Evolutionary conservation across 2,888 invertebrate species (phyloP), one percentile per base, ranked within the genome.

Genomic region (Apamea epomidion): DNA sequence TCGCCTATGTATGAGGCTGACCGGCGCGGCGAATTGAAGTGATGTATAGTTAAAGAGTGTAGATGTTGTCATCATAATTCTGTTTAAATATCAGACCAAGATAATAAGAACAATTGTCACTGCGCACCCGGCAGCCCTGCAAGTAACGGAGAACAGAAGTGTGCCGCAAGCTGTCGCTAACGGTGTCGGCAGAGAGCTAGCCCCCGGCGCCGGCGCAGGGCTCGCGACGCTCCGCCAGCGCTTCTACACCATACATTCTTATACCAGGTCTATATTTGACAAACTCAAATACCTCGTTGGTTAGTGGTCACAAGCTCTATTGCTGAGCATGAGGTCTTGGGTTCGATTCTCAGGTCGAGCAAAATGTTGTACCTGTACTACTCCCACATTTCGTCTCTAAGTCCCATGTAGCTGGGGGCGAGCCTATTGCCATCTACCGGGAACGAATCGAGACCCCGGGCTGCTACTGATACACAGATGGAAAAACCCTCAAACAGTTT

Each of bases 101-200:
- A n/a, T n/a, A n/a, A n/a, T n/a, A n/a, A n/a, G n/a, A 80, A n/a
- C 32, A 76, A 68, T 18, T 14, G 60, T 45, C 21, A 76, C 16
- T 32, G 67, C 16, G 32, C 45, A 14, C 29, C 70, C 29, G 81
- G 48, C 90, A 88, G 72, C 90, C 89, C 89, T 89, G 70, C 69
- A 73, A 54, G 45, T 90, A 90, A 90, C 90, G 89, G 90, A 80
- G 45, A 64, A 68, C 69, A 51, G 76, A 89, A 89, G 90, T 88
- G 85, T 90, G 89, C 84, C 89, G 76, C 74, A 70, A 79, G 84
- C 82, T 87, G 88, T 84, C 83, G 78, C 68, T 90, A 90, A 90
- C 90, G 90, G 90, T 87, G 85, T 70, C 76, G 86, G 62, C 84
- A 83, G 84, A 84, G 84, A 74, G 72, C 83, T 29, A 75, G 74